Evolutionary conservation across 2,888 invertebrate species (phyloP).

Genomic region (Cosmorhoe ocellata): DNA sequence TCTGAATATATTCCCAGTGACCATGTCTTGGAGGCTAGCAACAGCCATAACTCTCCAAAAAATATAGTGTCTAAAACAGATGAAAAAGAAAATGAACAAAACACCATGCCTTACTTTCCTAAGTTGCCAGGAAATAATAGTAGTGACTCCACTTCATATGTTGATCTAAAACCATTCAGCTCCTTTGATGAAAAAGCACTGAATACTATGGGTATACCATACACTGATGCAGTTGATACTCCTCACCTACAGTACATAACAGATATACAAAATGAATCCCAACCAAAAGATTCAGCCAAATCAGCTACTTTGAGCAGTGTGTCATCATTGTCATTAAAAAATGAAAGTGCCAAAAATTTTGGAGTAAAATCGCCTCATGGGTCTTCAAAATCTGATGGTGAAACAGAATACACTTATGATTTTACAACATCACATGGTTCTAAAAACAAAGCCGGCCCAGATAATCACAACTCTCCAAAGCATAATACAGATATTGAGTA

Average conservation of each 20-base stretch:
- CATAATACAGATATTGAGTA: conserved; percentile 33
- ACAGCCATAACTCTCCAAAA: conserved; percentile 34
- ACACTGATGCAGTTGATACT: conserved; percentile 17
- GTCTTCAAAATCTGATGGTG: conserved; percentile 53
- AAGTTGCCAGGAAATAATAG: conserved; percentile 57
- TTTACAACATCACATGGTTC: conserved; percentile 58
- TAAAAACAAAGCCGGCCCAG: conserved; percentile 42
- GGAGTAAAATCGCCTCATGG: conserved; percentile 42
- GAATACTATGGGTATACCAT: conserved; percentile 59
- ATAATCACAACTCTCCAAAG: conserved; percentile 26
- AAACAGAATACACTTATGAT: conserved; percentile 69
- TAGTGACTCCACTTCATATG: conserved; percentile 73
- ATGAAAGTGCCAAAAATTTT: conserved; percentile 42
- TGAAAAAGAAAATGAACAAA: conserved; percentile 35
- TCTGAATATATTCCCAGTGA: conserved; percentile 74
- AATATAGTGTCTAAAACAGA: conserved; percentile 4
- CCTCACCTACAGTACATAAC: conserved; percentile 36
- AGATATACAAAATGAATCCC: conserved; percentile 30
- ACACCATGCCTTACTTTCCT: conserved; percentile 28
- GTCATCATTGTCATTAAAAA: conserved; percentile 46
- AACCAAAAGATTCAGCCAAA: conserved; percentile 43
- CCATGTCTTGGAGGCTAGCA: conserved; percentile 48
- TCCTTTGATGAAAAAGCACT: conserved; percentile 57
- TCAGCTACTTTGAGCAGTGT: conserved; percentile 48
- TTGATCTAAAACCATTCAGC: conserved; percentile 66